Conservation (phyloP, 2,113 vertebrate genomes). For the Polypterus senegalus region DNA sequence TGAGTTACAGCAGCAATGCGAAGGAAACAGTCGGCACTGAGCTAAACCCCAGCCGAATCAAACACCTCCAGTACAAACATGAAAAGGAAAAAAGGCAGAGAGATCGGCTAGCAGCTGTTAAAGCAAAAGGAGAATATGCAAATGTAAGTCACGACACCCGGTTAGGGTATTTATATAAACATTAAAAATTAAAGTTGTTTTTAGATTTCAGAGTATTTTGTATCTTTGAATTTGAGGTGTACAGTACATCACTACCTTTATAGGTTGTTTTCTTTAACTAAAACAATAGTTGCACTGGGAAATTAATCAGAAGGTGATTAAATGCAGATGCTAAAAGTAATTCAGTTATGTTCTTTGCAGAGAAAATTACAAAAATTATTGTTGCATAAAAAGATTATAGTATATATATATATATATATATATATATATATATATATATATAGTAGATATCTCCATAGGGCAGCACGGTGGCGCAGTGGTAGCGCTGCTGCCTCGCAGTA, state of each 20-base stretch:
- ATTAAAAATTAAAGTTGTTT: neutral
- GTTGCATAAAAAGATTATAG: neutral
- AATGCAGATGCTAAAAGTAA: neutral
- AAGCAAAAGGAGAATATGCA: slow-evolving; percentile 25
- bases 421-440: too few species aligned
- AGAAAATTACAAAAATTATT: neutral
- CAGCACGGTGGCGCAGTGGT: too few species aligned
- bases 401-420: too few species aligned
- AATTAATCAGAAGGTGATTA: neutral
- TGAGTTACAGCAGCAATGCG: too few species aligned
- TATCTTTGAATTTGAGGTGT: neutral
- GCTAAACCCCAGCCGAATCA: slow-evolving; percentile 3
- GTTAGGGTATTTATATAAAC: neutral
- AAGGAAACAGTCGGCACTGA: too few species aligned
- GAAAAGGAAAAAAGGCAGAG: slow-evolving; percentile 43
- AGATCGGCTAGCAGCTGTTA: slow-evolving; percentile 34
- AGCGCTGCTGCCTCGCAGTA: too few species aligned
- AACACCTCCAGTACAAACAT: slow-evolving; percentile 17
- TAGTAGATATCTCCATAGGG: too few species aligned
- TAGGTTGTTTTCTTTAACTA: neutral
- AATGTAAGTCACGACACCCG: neutral
- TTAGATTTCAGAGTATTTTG: neutral
- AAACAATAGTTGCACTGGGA: neutral
- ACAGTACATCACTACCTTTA: neutral
- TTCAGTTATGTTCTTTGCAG: neutral